phyloP scores from a whole-genome alignment of 2,797 vertebrate genomes.

The Onychomys torridus region DNA sequence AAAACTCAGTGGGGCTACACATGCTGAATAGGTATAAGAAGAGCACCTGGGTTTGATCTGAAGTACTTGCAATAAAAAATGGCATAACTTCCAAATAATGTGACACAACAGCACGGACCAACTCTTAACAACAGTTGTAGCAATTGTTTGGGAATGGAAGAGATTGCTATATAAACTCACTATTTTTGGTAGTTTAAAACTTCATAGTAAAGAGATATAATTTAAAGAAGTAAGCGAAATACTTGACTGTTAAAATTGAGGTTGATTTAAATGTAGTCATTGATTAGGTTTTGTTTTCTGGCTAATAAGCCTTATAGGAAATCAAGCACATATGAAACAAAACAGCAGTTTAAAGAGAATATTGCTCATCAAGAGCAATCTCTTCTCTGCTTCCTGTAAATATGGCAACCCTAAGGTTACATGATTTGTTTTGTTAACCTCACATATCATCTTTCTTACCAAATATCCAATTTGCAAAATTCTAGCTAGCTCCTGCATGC shows the following conservation, averaged over 20 bases:
- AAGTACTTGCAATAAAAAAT: neutral
- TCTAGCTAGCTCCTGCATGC: conserved; percentile 5
- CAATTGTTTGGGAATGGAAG: neutral
- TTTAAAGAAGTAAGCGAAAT: conserved; percentile 38
- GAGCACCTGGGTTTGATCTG: neutral
- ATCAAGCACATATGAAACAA: neutral
- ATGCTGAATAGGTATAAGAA: neutral
- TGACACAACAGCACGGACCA: neutral
- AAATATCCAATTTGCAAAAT: conserved; percentile 10
- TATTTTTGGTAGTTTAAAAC: neutral
- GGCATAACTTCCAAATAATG: conserved; percentile 12
- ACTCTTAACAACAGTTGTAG: neutral
- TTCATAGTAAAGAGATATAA: neutral
- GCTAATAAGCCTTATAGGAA: neutral
- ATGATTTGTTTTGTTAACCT: conserved; percentile 19
- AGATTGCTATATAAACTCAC: neutral
- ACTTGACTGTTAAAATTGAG: conserved; percentile 28
- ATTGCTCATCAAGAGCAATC: neutral
- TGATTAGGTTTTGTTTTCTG: neutral
- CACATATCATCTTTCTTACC: neutral
- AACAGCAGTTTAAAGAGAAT: neutral
- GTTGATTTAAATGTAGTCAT: conserved; percentile 19
- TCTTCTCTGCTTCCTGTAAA: neutral
- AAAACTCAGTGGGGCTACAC: neutral
- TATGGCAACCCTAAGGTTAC: neutral